phyloP scores from a whole-genome alignment of 2,888 invertebrate species.

The Eudasyphora cyanicolor region DNA sequence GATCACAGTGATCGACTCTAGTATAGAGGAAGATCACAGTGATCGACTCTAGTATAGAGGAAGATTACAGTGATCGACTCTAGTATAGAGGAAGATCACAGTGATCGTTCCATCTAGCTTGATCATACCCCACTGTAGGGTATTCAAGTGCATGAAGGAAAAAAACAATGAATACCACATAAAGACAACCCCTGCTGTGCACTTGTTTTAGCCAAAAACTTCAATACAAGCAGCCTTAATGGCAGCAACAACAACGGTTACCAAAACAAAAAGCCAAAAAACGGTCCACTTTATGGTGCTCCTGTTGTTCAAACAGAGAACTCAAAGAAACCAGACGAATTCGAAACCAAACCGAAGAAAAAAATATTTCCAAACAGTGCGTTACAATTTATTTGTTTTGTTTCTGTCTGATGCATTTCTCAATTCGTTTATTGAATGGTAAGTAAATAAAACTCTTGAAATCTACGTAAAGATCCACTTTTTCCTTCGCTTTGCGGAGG shows the following conservation, averaged over 20 bases:
- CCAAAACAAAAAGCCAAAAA: slow-evolving; percentile 35
- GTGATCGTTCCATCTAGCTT: background rate
- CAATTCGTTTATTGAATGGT: slow-evolving; percentile 49
- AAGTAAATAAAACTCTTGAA: slow-evolving; percentile 40
- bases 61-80: too few species aligned
- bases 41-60: too few species aligned
- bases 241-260: slow-evolving; percentile 42
- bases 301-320: slow-evolving; percentile 53
- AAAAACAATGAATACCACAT: slow-evolving; percentile 32
- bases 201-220: slow-evolving; percentile 75
- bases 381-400: slow-evolving; percentile 1
- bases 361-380: slow-evolving; percentile 21
- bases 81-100: too few species aligned
- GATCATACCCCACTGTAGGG: background rate
- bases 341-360: background rate
- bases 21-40: too few species aligned
- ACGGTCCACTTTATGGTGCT: slow-evolving; percentile 58
- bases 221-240: slow-evolving; percentile 62
- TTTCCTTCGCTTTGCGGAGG: background rate
- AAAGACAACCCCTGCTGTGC: slow-evolving; percentile 74
- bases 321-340: background rate
- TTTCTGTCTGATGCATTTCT: background rate
- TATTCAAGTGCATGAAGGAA: background rate
- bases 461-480: slow-evolving; percentile 51
- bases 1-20: too few species aligned